Evolutionary conservation across 2,888 invertebrate species (phyloP).

Genomic region (Lepidonotus clava): DNA sequence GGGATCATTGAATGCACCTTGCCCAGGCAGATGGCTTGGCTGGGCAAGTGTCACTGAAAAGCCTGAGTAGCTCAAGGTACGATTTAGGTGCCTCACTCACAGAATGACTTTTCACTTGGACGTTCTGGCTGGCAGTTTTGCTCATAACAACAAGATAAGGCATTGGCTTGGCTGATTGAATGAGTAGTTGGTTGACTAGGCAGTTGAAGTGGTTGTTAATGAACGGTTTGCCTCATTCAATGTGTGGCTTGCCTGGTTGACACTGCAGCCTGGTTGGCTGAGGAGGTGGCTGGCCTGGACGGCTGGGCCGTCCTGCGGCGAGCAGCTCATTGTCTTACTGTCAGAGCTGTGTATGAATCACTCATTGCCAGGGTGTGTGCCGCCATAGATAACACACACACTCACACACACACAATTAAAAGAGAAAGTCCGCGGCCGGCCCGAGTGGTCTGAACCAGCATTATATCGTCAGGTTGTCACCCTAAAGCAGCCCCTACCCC

Average conservation of each 20-base stretch:
- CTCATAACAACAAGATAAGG: too few species aligned
- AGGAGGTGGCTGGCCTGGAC: not conserved
- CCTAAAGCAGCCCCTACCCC: too few species aligned
- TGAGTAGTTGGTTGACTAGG: not conserved
- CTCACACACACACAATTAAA: too few species aligned
- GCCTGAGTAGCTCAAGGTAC: too few species aligned
- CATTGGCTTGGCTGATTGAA: not conserved
- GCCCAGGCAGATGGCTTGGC: too few species aligned
- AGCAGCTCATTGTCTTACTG: conserved; percentile 14
- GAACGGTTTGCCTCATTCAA: not conserved
- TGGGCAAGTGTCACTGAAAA: too few species aligned
- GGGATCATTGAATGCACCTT: too few species aligned
- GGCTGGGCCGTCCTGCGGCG: not conserved
- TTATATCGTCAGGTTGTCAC: too few species aligned
- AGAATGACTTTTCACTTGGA: not conserved
- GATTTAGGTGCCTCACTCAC: not conserved
- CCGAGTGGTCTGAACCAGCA: too few species aligned
- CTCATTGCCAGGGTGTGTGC: too few species aligned
- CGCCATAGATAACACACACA: too few species aligned
- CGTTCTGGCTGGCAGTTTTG: not conserved
- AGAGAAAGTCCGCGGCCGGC: too few species aligned
- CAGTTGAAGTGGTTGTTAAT: not conserved
- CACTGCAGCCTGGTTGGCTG: not conserved
- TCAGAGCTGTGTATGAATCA: conserved; percentile 19
- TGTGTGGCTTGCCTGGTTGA: not conserved